Evolutionary conservation across 2,888 invertebrate genomes (phyloP), one percentile per base, ranked within the genome.

Genomic region (Frankliniella fusca): DNA sequence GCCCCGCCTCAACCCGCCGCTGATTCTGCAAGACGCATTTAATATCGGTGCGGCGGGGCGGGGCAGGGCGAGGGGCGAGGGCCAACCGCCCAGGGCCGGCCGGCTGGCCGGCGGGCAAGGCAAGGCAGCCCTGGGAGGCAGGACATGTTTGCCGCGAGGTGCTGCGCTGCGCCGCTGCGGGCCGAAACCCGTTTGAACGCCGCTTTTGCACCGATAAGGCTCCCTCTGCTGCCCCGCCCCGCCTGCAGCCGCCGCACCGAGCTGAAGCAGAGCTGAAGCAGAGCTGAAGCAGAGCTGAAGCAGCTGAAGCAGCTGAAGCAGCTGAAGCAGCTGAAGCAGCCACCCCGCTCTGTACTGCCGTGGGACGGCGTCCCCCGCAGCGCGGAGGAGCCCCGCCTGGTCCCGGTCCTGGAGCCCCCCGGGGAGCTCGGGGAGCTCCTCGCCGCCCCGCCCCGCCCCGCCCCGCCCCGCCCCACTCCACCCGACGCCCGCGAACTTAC

Each of bases 161-260:
- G 61, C 61, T 61, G 61, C 61, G 20, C 61, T 61, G 61, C 61
- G 61, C 61, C 18, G 12, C 23, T 23, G 70, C 27, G 70, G 12
- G 70, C 70, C 70, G 70, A 76, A 76, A 76, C 70, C 70, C 70
- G 70, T 76, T 76, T 76, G 70, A 76, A 76, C 70, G 70, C 70
- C 12, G 27, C 70, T 76, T 23, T 76, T 76, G 70, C 70, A 27
- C 70, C 5, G 38, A 38, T n/a, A n/a, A 38, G 38, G 38, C 38
- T 38, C 38, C 38, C 38, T 5, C 38, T 38, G 54, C 15, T 20
- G 18, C 20, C 54, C 15, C 54, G 18, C 0, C 54, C 18, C 12
- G 54, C 54, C 54, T 54, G 15, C 54, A 38, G 54, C 54, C 54
- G 54, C 20, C 54, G 38, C 3, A 5, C 38, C 38, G 38, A 5